Evolutionary conservation across 2,797 vertebrate genomes (phyloP).

Genomic region (Ambastaia sidthimunki): DNA sequence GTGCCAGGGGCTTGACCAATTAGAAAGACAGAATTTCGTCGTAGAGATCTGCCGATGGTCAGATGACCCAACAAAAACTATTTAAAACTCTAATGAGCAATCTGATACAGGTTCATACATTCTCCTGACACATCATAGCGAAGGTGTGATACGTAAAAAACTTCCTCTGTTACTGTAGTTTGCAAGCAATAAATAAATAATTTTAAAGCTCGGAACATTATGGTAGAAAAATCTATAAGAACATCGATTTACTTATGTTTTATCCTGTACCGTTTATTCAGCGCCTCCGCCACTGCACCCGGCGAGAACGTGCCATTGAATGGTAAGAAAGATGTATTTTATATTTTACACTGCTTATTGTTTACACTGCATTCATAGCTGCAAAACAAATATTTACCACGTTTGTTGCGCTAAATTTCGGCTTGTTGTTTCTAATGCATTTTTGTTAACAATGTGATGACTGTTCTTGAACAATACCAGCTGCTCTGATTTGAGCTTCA

Average conservation of each 20-base stretch:
- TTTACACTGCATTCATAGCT: neutral
- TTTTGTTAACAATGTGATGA: neutral
- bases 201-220: constrained; percentile 45
- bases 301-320: constrained; percentile 19
- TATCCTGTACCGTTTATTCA: constrained; percentile 61
- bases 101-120: constrained; percentile 62
- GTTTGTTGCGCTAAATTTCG: no score
- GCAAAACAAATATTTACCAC: neutral
- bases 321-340: constrained; percentile 39
- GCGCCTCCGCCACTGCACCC: constrained; percentile 21
- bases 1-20: constrained; percentile 83
- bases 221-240: constrained; percentile 67
- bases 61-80: constrained; percentile 81
- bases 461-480: neutral
- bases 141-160: constrained; percentile 50
- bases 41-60: constrained; percentile 82
- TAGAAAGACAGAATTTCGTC: constrained; percentile 54
- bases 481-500: neutral
- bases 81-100: constrained; percentile 81
- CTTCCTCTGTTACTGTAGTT: constrained; percentile 42
- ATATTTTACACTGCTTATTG: neutral
- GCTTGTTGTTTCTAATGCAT: neutral
- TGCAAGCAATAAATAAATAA: neutral
- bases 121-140: constrained; percentile 39
- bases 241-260: constrained; percentile 64